Percentiles rank a stretch among this genome's conserved stretches.
Conservation (phyloP, 2,797 vertebrate genomes). For the Australoheros facetus region DNA sequence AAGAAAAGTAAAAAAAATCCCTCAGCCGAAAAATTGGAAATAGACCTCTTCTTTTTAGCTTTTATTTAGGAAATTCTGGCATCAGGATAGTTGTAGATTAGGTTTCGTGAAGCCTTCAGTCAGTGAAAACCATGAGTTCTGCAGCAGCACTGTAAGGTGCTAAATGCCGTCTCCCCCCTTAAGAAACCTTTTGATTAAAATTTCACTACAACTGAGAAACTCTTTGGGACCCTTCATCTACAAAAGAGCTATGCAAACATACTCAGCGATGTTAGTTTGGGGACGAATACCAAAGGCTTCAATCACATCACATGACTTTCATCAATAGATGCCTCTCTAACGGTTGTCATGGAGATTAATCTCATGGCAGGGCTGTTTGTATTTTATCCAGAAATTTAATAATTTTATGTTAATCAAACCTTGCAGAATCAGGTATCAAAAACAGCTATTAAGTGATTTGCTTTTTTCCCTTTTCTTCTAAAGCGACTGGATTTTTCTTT, state of each 20-base stretch:
- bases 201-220: not conserved
- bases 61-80: not conserved
- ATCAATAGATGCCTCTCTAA: not conserved
- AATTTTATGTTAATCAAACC: not conserved
- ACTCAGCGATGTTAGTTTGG: not conserved
- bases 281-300: not conserved
- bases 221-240: not conserved
- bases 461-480: not conserved
- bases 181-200: not conserved
- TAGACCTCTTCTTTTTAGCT: not conserved
- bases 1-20: no score
- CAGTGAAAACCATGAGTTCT: not conserved
- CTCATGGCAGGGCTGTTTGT: not conserved
- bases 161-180: no score
- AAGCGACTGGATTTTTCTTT: not conserved
- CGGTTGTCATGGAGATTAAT: conserved; percentile 13
- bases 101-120: not conserved
- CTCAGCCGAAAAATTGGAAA: not conserved
- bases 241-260: not conserved
- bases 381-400: not conserved
- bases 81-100: not conserved
- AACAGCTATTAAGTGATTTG: not conserved
- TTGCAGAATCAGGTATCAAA: not conserved
- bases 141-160: not conserved
- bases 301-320: not conserved